Base-by-base conservation (phyloP, 1,140 invertebrate species). In the Helicoverpa armigera region DNA sequence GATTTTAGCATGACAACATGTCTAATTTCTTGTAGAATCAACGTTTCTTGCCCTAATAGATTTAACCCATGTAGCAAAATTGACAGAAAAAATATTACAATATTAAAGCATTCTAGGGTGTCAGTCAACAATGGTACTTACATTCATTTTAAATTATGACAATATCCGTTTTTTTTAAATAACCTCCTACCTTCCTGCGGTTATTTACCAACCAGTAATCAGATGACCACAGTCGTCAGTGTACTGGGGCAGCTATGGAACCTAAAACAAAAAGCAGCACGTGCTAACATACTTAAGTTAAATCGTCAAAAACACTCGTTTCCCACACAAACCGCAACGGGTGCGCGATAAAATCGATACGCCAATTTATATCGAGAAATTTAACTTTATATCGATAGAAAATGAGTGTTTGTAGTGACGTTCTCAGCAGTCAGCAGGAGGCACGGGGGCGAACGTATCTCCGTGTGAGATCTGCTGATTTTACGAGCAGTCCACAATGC, bases 391-490 rank as follows among this genome's bases (percentile, higher is more conserved):
- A 85, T 85, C 82, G 84, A 83, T 82, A 83, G 80, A 81, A 83
- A 85, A 76, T 89, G 84, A 83, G 80, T 70, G 67, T 70, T 70
- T 65, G 51, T 88, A 94, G 88, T 89, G 86, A 86, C 85, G 90
- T 93, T 94, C 91, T 92, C 92, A 92, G 89, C 87, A 90, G 86
- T 43, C 74, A 86, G 85, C 89, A 83, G 91, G 90, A 85, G 83
- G 54, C 69, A 87, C 86, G 86, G 88, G 88, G 89, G 91, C 82
- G 85, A 84, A 70, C 65, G 16, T 93, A 94, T 94, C 92, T 88
- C 73, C 89, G 88, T 94, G 92, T 92, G 92, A 94, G 91, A 94
- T 94, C 93, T 88, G 54, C 16, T 73, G 75, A 87, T 83, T 89
- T 87, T 83, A 83, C 82, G 84, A 86, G 85, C 85, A 84, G 87